Evolutionary conservation across 2,797 vertebrate genomes (phyloP).

Genomic region (Neosilurus hyrtlii): DNA sequence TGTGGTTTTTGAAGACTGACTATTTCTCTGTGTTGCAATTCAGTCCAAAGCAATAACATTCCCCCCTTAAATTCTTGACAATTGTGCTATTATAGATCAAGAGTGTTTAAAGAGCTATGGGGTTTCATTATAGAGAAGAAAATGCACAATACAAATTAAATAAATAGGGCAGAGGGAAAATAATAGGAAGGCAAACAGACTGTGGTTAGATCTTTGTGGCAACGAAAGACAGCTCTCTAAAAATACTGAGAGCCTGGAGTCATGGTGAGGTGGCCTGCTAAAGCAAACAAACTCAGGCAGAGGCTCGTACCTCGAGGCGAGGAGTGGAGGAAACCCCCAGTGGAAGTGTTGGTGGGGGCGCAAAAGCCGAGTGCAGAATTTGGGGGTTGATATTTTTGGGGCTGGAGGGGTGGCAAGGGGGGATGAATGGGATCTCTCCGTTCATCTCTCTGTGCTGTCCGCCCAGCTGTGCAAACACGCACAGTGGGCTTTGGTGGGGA

Average conservation of each 20-base stretch:
- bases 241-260: slow-evolving; percentile 42
- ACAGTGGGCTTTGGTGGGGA: slow-evolving; percentile 53
- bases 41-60: slow-evolving; percentile 34
- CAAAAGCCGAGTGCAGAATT: slow-evolving; percentile 28
- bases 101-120: slow-evolving; percentile 19
- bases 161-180: slow-evolving; percentile 33
- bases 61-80: slow-evolving; percentile 19
- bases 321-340: slow-evolving; percentile 43
- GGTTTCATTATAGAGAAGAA: slow-evolving; percentile 34
- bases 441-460: slow-evolving; percentile 59
- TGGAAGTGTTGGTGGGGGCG: slow-evolving; percentile 38
- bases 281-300: slow-evolving; percentile 46
- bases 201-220: slow-evolving; percentile 34
- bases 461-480: slow-evolving; percentile 75
- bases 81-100: slow-evolving; percentile 27
- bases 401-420: slow-evolving; percentile 16
- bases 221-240: slow-evolving; percentile 46
- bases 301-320: slow-evolving; percentile 38
- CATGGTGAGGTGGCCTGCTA: slow-evolving; percentile 44
- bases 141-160: slow-evolving; percentile 33
- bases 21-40: slow-evolving; percentile 29
- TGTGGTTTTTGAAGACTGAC: slow-evolving; percentile 32
- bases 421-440: slow-evolving; percentile 32
- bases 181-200: slow-evolving; percentile 42
- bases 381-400: slow-evolving; percentile 45